Conservation (phyloP, 2,797 vertebrate genomes). For the Picus viridis region DNA sequence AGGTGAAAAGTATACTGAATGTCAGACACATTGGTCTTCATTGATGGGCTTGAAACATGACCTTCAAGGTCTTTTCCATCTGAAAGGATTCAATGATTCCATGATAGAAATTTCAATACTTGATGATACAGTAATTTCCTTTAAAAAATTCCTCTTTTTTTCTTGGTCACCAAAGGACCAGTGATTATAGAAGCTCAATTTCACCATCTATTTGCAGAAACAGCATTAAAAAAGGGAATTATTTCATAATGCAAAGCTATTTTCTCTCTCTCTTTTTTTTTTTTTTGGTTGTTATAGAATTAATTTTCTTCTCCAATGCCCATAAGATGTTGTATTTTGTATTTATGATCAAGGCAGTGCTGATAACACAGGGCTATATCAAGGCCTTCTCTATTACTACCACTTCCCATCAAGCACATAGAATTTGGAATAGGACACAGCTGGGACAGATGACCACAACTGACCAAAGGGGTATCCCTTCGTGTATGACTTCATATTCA, state of each 20-base stretch:
- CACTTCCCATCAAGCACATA: background rate
- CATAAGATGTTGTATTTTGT: background rate
- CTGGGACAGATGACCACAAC: background rate
- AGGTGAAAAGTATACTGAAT: background rate
- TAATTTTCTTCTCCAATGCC: background rate
- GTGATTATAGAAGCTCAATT: background rate
- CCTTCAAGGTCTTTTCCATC: too few relatives aligned
- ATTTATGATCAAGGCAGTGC: background rate
- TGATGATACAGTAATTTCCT: background rate
- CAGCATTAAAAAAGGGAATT: background rate
- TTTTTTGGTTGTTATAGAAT: background rate
- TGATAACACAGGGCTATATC: background rate
- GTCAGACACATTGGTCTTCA: background rate
- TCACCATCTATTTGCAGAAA: background rate
- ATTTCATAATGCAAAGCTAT: background rate
- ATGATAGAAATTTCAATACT: background rate
- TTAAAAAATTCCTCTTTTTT: too few relatives aligned
- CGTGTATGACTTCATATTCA: rapidly evolving
- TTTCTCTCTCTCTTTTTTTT: background rate
- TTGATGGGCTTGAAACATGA: background rate
- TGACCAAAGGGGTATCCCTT: background rate
- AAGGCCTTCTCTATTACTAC: background rate
- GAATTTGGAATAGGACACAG: background rate
- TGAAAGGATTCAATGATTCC: too few relatives aligned
- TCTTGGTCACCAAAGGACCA: background rate